Percentiles rank a stretch among this genome's conserved stretches.
phyloP scores from a whole-genome alignment of 2,797 vertebrate genomes.

The Artibeus jamaicensis region DNA sequence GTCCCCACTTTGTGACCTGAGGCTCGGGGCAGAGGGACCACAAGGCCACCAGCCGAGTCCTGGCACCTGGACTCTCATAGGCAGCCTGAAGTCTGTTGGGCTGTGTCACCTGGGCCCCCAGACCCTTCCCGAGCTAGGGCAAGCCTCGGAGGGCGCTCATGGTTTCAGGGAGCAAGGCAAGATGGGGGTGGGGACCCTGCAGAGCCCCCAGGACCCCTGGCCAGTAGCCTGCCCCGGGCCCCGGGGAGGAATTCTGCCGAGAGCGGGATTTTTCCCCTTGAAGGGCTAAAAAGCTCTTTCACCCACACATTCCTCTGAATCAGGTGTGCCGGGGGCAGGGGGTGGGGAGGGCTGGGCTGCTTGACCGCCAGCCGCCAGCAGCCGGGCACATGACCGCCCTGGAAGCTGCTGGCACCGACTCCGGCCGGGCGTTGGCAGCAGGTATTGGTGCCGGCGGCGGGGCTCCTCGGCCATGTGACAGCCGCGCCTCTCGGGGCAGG shows the following conservation, averaged over 20 bases:
- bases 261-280: conserved; percentile 69
- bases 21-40: background rate
- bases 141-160: background rate
- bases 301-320: conserved; percentile 67
- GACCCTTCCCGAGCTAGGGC: background rate
- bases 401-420: conserved; percentile 78
- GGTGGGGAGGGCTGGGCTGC: conserved; percentile 42
- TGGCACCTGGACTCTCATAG: background rate
- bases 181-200: background rate
- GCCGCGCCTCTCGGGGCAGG: background rate
- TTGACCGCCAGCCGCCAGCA: conserved; percentile 71
- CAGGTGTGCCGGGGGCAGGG: conserved; percentile 77
- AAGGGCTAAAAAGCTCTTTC: conserved; percentile 51
- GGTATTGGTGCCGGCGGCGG: conserved; percentile 69
- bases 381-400: conserved; percentile 74
- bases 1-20: background rate
- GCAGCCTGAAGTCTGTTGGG: background rate
- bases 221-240: conserved; percentile 56
- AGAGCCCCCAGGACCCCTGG: conserved; percentile 3
- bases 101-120: background rate
- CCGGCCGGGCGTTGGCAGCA: conserved; percentile 69
- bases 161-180: background rate
- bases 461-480: conserved; percentile 78
- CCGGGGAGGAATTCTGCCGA: conserved; percentile 69
- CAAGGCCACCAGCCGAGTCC: background rate